These are phyloP conservation scores for Drosophila siamana DNA, from an alignment of 2,888 invertebrate species.

Conservation along the genomic window DNA sequence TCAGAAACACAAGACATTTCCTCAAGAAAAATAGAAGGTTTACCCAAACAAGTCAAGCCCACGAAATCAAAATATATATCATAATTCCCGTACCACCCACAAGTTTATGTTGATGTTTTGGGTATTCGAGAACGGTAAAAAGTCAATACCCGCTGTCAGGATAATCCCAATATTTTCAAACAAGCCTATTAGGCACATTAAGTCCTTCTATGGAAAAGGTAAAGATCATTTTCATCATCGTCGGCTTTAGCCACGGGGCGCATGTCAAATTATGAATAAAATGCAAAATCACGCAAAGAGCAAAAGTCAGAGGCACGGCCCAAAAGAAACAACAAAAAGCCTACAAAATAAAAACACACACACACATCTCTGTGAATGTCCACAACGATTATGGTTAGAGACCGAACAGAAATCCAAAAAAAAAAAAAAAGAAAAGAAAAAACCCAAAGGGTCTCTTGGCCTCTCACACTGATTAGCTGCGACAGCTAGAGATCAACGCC, in stretches of 20 bases:
- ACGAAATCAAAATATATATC: conserved; percentile 28
- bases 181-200: conserved; percentile 81
- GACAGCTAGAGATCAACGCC: conserved; percentile 83
- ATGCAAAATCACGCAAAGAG: conserved; percentile 77
- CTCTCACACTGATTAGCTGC: conserved; percentile 83
- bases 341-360: neutral
- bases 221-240: conserved; percentile 82
- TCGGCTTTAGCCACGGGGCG: conserved; percentile 83
- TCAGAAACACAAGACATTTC: conserved; percentile 1
- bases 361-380: conserved; percentile 40
- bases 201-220: conserved; percentile 76
- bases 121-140: conserved; percentile 45
- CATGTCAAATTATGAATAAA: conserved; percentile 83
- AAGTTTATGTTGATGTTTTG: conserved; percentile 26
- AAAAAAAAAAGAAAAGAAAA: neutral
- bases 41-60: conserved; percentile 32
- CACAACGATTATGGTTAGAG: conserved; percentile 45
- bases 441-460: conserved; percentile 26
- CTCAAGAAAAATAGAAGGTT: neutral
- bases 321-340: conserved; percentile 26
- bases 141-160: conserved; percentile 74
- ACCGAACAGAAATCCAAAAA: neutral
- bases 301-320: conserved; percentile 70
- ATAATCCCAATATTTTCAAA: conserved; percentile 83
- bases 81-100: conserved; percentile 58